Evolutionary conservation across 1,140 invertebrate species (phyloP).

Genomic region (Caenorhabditis brenneri): DNA sequence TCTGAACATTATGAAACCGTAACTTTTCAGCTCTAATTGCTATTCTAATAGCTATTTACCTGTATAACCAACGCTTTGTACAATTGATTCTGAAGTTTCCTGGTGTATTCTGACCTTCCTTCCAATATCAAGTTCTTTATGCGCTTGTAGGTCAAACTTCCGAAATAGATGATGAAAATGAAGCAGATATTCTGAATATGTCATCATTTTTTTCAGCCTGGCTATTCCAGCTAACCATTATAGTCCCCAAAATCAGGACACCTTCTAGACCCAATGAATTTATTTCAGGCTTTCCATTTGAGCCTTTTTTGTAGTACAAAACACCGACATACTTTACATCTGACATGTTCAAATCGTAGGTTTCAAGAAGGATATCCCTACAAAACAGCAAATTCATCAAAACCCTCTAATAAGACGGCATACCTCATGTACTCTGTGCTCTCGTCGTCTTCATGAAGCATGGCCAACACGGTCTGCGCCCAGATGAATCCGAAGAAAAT

Average conservation of each 20-base stretch:
- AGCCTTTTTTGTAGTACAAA: not conserved
- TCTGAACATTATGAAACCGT: not conserved
- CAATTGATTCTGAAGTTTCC: not conserved
- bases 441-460: not conserved
- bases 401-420: too few relatives aligned
- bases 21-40: not conserved
- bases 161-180: not conserved
- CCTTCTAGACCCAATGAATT: not conserved
- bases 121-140: not conserved
- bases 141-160: not conserved
- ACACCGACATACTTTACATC: not conserved
- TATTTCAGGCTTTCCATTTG: not conserved
- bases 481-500: not conserved
- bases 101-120: slow-evolving; percentile 1
- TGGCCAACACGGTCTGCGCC: not conserved
- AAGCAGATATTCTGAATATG: not conserved
- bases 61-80: not conserved
- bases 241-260: not conserved
- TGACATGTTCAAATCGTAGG: not conserved
- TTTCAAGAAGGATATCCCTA: not conserved
- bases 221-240: not conserved
- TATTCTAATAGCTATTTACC: too few relatives aligned
- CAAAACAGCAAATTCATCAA: not conserved
- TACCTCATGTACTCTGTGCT: slow-evolving; percentile 3
- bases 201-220: not conserved